Conservation (phyloP, 2,888 invertebrate genomes). For the Tupiocoris notatus region DNA sequence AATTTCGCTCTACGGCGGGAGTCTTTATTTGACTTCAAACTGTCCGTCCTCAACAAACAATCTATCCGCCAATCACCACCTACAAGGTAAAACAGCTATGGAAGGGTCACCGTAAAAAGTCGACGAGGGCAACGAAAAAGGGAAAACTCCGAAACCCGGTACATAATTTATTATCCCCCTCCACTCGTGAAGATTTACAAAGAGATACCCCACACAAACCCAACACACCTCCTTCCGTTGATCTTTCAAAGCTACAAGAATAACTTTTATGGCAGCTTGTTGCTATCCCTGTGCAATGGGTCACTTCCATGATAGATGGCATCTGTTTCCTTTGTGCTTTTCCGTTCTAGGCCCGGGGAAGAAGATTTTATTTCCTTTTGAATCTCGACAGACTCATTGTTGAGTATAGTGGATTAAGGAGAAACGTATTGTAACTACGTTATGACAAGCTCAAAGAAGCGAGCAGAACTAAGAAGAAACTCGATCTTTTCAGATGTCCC, state of each 20-base stretch:
- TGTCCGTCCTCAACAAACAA: conserved; percentile 13
- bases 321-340: neutral
- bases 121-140: neutral
- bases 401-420: no score
- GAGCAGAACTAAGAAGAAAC: no score
- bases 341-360: neutral
- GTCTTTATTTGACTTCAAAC: neutral
- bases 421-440: no score
- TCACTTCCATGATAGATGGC: neutral
- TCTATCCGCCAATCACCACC: conserved; percentile 6
- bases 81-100: neutral
- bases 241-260: conserved; percentile 2
- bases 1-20: no score
- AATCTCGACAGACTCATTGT: neutral
- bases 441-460: no score
- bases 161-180: conserved; percentile 26
- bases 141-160: neutral
- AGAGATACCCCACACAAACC: neutral
- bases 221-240: neutral
- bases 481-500: no score
- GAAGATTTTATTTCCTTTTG: neutral
- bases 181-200: conserved; percentile 26
- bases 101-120: neutral
- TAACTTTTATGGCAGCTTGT: conserved; percentile 30
- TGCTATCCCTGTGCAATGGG: neutral